These are phyloP conservation scores for Rhinophrynus dorsalis DNA, from an alignment of 2,797 vertebrate species.

Conservation along the genomic window DNA sequence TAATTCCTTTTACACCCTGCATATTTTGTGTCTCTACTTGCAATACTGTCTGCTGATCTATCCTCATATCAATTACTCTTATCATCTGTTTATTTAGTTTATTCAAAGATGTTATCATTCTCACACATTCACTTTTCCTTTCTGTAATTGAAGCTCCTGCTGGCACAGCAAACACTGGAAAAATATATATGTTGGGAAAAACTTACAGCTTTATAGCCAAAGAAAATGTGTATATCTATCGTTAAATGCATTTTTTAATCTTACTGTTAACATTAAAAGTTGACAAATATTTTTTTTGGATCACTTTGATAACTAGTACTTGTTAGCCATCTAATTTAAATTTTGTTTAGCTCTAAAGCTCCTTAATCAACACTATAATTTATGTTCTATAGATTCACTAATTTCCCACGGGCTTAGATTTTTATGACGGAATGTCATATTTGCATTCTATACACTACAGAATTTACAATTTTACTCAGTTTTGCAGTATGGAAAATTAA, in stretches of 20 bases:
- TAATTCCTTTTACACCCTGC: no score
- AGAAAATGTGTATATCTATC: not conserved
- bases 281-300: not conserved
- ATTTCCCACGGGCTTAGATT: not conserved
- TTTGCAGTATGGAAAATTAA: not conserved
- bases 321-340: not conserved
- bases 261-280: not conserved
- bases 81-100: constrained; percentile 18
- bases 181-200: constrained; percentile 11
- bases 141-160: constrained; percentile 23
- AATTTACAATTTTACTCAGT: no score
- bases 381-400: not conserved
- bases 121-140: not conserved
- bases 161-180: constrained; percentile 10
- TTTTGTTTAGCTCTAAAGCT: not conserved
- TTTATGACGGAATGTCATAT: not conserved
- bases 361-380: not conserved
- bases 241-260: not conserved
- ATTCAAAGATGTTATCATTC: constrained; percentile 30
- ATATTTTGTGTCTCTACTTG: no score
- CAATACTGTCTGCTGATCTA: not conserved
- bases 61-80: not conserved
- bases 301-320: not conserved
- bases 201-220: no score
- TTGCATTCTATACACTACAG: not conserved